Evolutionary conservation across 2,113 vertebrate genomes (phyloP).

Genomic region (Gobiocypris rarus): DNA sequence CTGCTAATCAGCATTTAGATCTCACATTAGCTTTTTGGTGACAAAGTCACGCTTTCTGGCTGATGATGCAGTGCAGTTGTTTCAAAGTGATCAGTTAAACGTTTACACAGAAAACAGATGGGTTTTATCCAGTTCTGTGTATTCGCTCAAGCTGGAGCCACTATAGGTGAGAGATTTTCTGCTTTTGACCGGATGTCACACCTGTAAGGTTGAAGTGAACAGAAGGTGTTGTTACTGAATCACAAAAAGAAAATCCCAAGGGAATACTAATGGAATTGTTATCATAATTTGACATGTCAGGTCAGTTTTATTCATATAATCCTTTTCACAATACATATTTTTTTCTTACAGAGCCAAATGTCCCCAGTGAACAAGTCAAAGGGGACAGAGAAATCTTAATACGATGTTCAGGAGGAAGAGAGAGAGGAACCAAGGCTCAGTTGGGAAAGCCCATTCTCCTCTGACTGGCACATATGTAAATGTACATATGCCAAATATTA

Average conservation of each 20-base stretch:
- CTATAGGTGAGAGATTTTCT: constrained; percentile 7
- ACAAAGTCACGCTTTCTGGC: not conserved
- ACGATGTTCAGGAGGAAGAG: not conserved
- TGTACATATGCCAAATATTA: not conserved
- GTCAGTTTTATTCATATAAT: not conserved
- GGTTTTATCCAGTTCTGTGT: not conserved
- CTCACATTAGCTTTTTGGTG: not conserved
- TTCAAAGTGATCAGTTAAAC: constrained; percentile 1
- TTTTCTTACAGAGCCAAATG: not conserved
- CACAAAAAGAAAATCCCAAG: not conserved
- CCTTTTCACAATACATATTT: not conserved
- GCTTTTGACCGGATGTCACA: constrained; percentile 1
- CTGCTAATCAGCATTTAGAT: not conserved
- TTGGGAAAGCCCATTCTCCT: not conserved
- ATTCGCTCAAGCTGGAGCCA: not conserved
- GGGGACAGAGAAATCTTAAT: not conserved
- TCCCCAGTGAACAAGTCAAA: not conserved
- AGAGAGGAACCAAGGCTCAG: not conserved
- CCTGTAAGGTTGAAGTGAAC: not conserved
- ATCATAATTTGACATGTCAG: not conserved
- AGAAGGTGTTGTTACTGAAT: constrained; percentile 5
- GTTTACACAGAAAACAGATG: not conserved
- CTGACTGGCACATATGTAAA: not conserved
- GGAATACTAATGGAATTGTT: not conserved
- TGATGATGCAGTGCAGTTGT: not conserved